These are phyloP conservation scores for Parauchenoglanis ngamensis DNA, from an alignment of 2,797 vertebrate genomes.

Conservation along the genomic window DNA sequence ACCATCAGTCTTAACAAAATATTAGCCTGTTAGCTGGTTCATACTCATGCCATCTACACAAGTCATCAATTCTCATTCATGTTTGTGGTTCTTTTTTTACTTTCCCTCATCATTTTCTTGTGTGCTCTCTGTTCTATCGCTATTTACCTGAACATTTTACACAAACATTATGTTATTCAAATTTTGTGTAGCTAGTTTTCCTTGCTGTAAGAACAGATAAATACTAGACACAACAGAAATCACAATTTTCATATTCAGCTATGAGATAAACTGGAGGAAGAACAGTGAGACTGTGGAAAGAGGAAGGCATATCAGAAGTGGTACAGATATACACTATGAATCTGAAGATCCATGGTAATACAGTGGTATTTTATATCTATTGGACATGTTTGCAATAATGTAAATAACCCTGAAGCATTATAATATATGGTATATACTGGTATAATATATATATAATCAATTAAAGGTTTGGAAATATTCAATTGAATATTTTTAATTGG, in stretches of 20 bases:
- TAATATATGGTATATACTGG: background rate
- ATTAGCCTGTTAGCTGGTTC: background rate
- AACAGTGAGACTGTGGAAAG: background rate
- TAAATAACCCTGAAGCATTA: conserved; percentile 37
- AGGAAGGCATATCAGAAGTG: background rate
- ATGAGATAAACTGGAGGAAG: background rate
- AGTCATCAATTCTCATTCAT: background rate
- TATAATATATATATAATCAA: background rate
- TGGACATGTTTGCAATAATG: conserved; percentile 35
- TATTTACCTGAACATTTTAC: background rate
- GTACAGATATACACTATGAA: background rate
- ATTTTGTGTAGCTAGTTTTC: background rate
- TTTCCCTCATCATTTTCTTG: background rate
- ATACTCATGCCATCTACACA: background rate
- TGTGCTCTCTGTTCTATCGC: background rate
- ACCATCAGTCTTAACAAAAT: background rate
- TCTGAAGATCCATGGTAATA: conserved; percentile 10
- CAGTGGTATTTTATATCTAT: conserved; percentile 14
- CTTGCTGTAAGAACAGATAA: background rate
- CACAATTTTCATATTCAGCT: background rate
- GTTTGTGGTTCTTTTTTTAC: background rate
- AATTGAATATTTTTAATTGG: background rate
- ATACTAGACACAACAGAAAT: background rate
- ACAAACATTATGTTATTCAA: background rate
- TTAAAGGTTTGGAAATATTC: too few species aligned